Evolutionary conservation across 2,888 invertebrate species (phyloP).

Genomic region (Drosophila nr. perissopoda): DNA sequence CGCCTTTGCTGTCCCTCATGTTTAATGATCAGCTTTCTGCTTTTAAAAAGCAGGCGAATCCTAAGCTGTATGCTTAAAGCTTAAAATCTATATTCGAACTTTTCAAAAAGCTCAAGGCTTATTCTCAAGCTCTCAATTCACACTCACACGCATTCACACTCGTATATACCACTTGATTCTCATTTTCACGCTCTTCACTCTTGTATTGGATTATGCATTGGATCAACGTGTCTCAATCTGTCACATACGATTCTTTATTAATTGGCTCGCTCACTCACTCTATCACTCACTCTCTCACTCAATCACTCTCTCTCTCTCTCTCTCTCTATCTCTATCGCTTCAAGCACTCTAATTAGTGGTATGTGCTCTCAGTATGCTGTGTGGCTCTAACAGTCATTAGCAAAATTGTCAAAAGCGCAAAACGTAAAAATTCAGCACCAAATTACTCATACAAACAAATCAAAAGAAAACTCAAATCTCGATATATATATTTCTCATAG

Average conservation of each 20-base stretch:
- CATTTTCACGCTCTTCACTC: slow-evolving; percentile 25
- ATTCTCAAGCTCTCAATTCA: slow-evolving; percentile 1
- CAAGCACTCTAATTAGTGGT: slow-evolving; percentile 38
- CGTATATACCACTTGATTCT: slow-evolving; percentile 16
- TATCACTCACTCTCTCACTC: slow-evolving; percentile 11
- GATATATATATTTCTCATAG: slow-evolving; percentile 26
- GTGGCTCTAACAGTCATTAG: slow-evolving; percentile 13
- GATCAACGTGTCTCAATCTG: slow-evolving; percentile 30
- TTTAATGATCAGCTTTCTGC: neutral
- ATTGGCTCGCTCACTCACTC: slow-evolving; percentile 38
- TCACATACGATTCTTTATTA: slow-evolving; percentile 24
- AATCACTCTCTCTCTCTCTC: slow-evolving; percentile 3
- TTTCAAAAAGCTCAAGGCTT: neutral
- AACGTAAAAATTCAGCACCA: slow-evolving; percentile 30
- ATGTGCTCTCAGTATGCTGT: slow-evolving; percentile 14
- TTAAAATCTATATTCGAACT: neutral
- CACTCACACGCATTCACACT: slow-evolving; percentile 18
- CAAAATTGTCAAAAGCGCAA: slow-evolving; percentile 21
- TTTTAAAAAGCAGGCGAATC: neutral
- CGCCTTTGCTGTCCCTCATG: neutral
- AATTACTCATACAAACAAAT: slow-evolving; percentile 30
- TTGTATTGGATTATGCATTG: slow-evolving; percentile 35
- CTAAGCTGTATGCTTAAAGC: neutral
- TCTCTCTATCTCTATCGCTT: slow-evolving; percentile 16
- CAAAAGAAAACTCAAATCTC: slow-evolving; percentile 13